Percentiles rank a stretch among this genome's conserved stretches.
phyloP scores from a whole-genome alignment of 64 coral and sea anemone genomes.

The Montipora foliosa region DNA sequence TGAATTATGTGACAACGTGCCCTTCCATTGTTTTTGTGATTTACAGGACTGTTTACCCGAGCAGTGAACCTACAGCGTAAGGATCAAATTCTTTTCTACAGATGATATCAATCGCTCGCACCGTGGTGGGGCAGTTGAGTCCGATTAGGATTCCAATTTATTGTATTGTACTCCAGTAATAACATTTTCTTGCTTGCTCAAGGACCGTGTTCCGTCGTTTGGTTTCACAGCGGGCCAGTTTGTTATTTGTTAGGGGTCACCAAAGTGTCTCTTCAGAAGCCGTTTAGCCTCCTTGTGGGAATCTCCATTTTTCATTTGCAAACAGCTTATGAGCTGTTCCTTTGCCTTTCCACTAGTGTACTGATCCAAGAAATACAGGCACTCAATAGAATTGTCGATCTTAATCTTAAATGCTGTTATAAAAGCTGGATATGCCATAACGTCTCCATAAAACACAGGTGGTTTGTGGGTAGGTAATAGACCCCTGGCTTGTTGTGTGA shows the following conservation, averaged over 20 bases:
- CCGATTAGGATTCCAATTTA: conserved; percentile 32
- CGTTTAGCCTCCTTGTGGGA: conserved; percentile 61
- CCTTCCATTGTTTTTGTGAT: background rate
- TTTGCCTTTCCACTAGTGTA: conserved; percentile 74
- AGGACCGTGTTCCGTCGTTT: conserved; percentile 13
- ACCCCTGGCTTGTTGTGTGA: conserved; percentile 65
- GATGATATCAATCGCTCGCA: conserved; percentile 5
- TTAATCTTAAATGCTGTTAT: conserved; percentile 59
- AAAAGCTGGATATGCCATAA: conserved; percentile 69
- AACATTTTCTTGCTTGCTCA: no score
- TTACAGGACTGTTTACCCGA: conserved; percentile 23
- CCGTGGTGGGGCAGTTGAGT: conserved; percentile 39
- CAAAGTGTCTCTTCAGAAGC: conserved; percentile 72
- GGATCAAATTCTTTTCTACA: background rate
- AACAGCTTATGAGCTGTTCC: conserved; percentile 58
- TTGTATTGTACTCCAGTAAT: background rate
- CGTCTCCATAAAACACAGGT: conserved; percentile 35
- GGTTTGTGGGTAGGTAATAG: conserved; percentile 47
- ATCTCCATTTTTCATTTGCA: conserved; percentile 55
- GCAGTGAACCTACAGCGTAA: background rate
- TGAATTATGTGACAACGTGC: conserved; percentile 20
- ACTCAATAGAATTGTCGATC: conserved; percentile 41
- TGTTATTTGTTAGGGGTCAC: conserved; percentile 49
- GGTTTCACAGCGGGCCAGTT: conserved; percentile 7
- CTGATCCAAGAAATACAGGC: conserved; percentile 69